phyloP scores from a whole-genome alignment of 1,140 invertebrate genomes.

The Hesperophylax magnus region DNA sequence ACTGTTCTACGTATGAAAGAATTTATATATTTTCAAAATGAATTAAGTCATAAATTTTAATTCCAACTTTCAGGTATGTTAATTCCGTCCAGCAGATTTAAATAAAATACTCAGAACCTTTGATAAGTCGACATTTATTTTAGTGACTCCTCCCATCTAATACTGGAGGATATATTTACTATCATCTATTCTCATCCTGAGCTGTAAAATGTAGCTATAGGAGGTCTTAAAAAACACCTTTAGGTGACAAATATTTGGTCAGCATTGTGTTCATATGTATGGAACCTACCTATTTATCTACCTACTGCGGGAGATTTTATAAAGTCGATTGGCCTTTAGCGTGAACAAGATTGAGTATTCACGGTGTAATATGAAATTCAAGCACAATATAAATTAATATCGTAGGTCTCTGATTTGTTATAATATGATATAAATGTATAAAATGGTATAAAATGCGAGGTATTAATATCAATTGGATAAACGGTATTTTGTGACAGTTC shows the following conservation, averaged over 20 bases:
- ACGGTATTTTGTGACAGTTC: no score
- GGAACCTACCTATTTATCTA: not conserved
- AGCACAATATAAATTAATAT: not conserved
- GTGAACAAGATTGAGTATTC: not conserved
- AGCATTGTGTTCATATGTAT: not conserved
- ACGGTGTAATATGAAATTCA: not conserved
- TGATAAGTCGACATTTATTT: conserved; percentile 38
- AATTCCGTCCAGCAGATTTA: conserved; percentile 10
- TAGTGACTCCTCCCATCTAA: not conserved
- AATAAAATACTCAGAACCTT: conserved; percentile 10
- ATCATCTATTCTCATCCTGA: conserved; percentile 20
- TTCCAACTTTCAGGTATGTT: not conserved
- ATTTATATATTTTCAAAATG: conserved; percentile 8
- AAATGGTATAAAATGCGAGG: no score
- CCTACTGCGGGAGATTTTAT: no score
- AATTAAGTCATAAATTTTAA: conserved; percentile 31
- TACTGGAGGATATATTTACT: conserved; percentile 10
- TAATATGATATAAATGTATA: no score
- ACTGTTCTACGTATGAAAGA: not conserved
- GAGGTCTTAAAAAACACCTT: conserved; percentile 27
- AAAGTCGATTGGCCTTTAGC: not conserved
- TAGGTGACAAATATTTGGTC: not conserved
- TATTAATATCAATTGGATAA: no score
- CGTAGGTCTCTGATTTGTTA: no score
- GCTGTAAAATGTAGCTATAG: conserved; percentile 20